A percentile compares a stretch with the other conserved stretches of the same genome.
These are phyloP conservation scores for Argynnis bischoffii DNA, from an alignment of 2,888 invertebrate genomes.

Conservation along the genomic window DNA sequence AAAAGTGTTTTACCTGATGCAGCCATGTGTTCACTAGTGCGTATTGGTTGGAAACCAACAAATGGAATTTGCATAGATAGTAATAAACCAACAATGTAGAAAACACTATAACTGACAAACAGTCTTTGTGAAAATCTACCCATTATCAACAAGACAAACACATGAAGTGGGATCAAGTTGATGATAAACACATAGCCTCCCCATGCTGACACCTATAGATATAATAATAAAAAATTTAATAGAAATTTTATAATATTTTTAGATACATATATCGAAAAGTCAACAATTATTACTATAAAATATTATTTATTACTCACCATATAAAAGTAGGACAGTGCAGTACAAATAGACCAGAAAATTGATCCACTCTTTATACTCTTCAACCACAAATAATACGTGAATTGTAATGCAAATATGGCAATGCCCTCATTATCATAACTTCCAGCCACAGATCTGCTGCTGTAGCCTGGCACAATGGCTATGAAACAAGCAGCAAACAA, in stretches of 20 bases:
- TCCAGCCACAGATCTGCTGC: constrained; percentile 99
- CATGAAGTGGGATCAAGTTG: constrained; percentile 98
- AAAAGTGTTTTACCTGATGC: constrained; percentile 86
- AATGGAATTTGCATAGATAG: constrained; percentile 99
- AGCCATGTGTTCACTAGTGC: constrained; percentile 99
- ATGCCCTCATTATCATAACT: constrained; percentile 99
- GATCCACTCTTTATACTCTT: constrained; percentile 99
- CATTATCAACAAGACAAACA: constrained; percentile 96
- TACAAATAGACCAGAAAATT: constrained; percentile 96
- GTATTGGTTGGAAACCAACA: constrained; percentile 98
- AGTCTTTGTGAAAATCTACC: constrained; percentile 96
- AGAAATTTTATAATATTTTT: background rate
- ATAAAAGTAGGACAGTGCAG: constrained; percentile 98
- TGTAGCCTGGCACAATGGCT: constrained; percentile 99
- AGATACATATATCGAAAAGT: background rate
- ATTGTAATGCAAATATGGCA: constrained; percentile 99
- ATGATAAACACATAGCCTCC: constrained; percentile 99
- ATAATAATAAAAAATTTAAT: constrained; percentile 23
- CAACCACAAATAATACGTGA: constrained; percentile 99
- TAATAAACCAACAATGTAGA: constrained; percentile 97
- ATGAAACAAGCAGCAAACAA: constrained; percentile 99
- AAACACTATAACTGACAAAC: constrained; percentile 97
- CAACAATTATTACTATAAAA: background rate
- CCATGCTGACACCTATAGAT: constrained; percentile 96
- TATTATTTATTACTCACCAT: constrained; percentile 89